phyloP scores from a whole-genome alignment of 2,113 vertebrate genomes.

The Cyphomyrus plagiostoma region DNA sequence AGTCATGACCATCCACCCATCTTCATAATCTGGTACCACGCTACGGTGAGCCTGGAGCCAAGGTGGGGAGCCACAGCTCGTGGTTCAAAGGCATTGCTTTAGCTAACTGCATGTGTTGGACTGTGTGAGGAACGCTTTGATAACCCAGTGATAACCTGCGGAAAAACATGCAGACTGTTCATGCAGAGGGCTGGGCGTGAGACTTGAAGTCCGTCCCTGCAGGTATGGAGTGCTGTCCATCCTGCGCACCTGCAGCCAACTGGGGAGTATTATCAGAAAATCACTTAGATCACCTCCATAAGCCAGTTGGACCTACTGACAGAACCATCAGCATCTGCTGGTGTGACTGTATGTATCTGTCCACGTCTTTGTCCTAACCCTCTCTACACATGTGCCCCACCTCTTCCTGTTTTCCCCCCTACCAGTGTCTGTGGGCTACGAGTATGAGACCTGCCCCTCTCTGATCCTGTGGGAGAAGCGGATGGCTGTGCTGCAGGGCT shows the following conservation, averaged over 20 bases:
- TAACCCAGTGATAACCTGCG: neutral
- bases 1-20: neutral
- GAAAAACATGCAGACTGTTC: neutral
- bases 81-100: neutral
- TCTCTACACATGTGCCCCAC: neutral
- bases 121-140: neutral
- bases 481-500: constrained; percentile 84
- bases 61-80: neutral
- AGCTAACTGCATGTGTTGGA: neutral
- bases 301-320: neutral
- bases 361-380: neutral
- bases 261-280: neutral
- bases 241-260: neutral
- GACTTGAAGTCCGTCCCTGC: neutral
- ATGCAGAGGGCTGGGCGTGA: neutral
- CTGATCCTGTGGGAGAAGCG: constrained; percentile 97
- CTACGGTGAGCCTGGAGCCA: neutral
- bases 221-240: neutral
- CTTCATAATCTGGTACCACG: neutral
- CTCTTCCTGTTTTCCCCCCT: constrained; percentile 3
- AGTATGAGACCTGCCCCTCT: constrained; percentile 92
- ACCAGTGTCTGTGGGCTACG: constrained; percentile 93
- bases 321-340: neutral
- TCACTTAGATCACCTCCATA: neutral
- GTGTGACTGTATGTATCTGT: neutral